A percentile compares a stretch with the other conserved stretches of the same genome.
Evolutionary conservation across 2,113 vertebrate species (phyloP).

Genomic region (Pangasianodon hypophthalmus): DNA sequence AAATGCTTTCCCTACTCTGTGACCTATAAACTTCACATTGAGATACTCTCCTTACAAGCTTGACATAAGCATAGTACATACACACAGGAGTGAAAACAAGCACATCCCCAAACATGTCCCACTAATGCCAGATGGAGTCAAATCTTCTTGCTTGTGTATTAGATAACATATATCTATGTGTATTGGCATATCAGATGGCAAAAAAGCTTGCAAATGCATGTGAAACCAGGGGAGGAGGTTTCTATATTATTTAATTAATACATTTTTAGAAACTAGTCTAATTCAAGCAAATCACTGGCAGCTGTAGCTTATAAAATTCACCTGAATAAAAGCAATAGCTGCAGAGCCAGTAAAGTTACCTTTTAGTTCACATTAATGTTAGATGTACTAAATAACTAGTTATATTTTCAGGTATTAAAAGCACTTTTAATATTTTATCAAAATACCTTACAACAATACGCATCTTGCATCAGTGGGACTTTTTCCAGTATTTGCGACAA

Average conservation of each 20-base stretch:
- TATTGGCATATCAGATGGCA: neutral
- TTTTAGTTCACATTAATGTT: neutral
- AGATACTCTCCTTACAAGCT: neutral
- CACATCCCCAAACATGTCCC: neutral
- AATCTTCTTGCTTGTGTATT: neutral
- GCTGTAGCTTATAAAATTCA: neutral
- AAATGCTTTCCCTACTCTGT: neutral
- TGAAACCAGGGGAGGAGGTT: neutral
- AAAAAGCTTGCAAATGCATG: neutral
- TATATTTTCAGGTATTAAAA: neutral
- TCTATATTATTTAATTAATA: neutral
- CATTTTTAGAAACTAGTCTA: neutral
- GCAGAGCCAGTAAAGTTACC: neutral
- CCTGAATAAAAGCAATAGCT: neutral
- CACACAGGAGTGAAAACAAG: neutral
- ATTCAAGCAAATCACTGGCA: neutral
- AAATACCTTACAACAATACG: neutral
- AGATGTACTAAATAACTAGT: neutral
- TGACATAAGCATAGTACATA: neutral
- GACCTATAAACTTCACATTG: constrained; percentile 9
- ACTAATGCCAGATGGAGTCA: neutral
- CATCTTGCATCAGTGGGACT: neutral
- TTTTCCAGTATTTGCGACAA: neutral
- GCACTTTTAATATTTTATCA: neutral
- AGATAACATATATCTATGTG: neutral